Base-by-base conservation (phyloP, 2,888 invertebrate genomes). In the Antitype chi region DNA sequence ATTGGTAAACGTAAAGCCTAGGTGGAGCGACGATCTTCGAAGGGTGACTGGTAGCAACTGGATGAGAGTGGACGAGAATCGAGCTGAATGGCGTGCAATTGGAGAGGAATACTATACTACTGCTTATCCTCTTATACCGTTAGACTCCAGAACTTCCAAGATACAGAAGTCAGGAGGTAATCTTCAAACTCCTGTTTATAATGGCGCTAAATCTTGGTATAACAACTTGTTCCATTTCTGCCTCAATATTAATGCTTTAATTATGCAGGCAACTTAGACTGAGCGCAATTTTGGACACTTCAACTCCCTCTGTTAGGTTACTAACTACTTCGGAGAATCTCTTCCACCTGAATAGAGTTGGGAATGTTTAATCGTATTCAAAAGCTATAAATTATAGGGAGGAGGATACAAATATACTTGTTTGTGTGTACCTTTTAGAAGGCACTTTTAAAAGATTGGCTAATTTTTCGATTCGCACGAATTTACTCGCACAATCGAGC, bases 271-370 rank as follows among this genome's bases (percentile, higher is more conserved):
- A 79, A 57, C 28, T 67, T 32, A 43, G 66, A 63, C 43, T 52
- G 28, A 62, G 49, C 62, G n/a, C 32, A 67, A 67, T 67, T 67
- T 66, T 66, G 66, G 47, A 66, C 53, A 71, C 47, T 53, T 59
- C 15, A 71, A 77, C 28, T 66, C 62, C 60, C 59, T 32, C 47
- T 78, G 49, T n/a, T 53, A 32, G 8, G 13, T 47, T 63, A 32
- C 23, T 47, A 73, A 72, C 68, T 79, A 73, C 17, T 69, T 53
- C 13, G 25, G 32, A 32, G 43, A 74, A 64, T 69, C 23, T 53
- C 23, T 43, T 52, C 2, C 57, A 59, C 25, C 32, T 43, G n/a
- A 57, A 62, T 49, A 57, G 38, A 78, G n/a, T 49, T 63, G n/a
- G 67, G 25, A 72, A 78, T 66, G 17, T 55, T 62, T 64, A 53